Conservation (phyloP, 2,888 invertebrate genomes). For the Ormyrus thymus region DNA sequence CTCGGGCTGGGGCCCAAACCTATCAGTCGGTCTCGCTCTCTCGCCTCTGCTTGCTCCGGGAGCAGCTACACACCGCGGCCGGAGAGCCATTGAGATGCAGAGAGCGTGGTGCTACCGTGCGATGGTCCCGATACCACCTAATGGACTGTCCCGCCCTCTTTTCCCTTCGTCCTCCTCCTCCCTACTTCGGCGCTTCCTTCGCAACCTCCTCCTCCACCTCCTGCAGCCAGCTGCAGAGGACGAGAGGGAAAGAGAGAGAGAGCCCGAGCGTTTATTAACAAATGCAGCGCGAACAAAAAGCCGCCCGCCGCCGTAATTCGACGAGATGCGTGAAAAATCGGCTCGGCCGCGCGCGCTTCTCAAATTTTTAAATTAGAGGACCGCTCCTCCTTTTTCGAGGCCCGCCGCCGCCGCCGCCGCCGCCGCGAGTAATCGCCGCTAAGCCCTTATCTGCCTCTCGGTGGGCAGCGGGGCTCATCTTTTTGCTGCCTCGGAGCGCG, state of each 20-base stretch:
- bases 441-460: too few relatives aligned
- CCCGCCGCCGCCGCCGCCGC: neutral
- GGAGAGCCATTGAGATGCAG: constrained; percentile 72
- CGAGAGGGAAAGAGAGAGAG: constrained; percentile 10
- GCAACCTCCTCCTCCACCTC: constrained; percentile 35
- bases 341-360: constrained; percentile 42
- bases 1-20: neutral
- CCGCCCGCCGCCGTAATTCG: constrained; percentile 30
- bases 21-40: neutral
- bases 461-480: neutral
- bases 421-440: constrained; percentile 21
- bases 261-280: constrained; percentile 42
- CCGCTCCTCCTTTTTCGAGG: neutral
- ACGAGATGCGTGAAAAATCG: constrained; percentile 48
- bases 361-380: constrained; percentile 51
- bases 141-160: constrained; percentile 74
- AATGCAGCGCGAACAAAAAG: constrained; percentile 47
- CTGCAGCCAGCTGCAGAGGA: constrained; percentile 36
- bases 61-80: constrained; percentile 42
- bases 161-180: constrained; percentile 64
- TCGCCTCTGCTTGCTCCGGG: constrained; percentile 53
- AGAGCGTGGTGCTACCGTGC: constrained; percentile 75
- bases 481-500: neutral
- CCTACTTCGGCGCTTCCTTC: constrained; percentile 35
- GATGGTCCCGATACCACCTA: constrained; percentile 75